Percentiles rank a stretch among this genome's conserved stretches.
Evolutionary conservation across 2,113 vertebrate genomes (phyloP).

Genomic region (Festucalex cinctus): DNA sequence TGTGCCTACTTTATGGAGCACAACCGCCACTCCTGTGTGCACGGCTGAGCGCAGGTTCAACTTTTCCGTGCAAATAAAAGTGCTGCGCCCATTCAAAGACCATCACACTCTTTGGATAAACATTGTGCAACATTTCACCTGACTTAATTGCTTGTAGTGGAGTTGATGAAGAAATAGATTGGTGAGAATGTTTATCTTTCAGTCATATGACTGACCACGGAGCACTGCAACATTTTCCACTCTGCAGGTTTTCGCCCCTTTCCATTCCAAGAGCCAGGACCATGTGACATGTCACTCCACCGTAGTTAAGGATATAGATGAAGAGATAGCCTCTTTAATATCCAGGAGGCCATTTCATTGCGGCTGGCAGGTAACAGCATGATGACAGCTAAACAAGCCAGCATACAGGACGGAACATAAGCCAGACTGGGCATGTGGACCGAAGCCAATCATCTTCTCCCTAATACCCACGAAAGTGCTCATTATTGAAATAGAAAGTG

Average conservation of each 20-base stretch:
- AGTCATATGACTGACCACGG: constrained; percentile 49
- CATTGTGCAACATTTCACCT: constrained; percentile 65
- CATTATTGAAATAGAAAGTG: constrained; percentile 18
- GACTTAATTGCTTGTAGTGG: constrained; percentile 49
- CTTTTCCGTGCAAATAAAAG: constrained; percentile 69
- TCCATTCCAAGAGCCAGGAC: constrained; percentile 20
- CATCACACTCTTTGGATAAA: constrained; percentile 64
- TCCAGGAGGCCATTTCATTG: constrained; percentile 65
- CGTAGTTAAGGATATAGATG: constrained; percentile 63
- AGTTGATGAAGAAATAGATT: constrained; percentile 38
- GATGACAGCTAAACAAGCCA: constrained; percentile 71
- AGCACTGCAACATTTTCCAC: constrained; percentile 45
- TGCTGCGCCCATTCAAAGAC: constrained; percentile 49
- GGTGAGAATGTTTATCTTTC: constrained; percentile 44
- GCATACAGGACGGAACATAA: constrained; percentile 53
- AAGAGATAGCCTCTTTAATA: constrained; percentile 73
- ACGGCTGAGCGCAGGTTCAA: constrained; percentile 51
- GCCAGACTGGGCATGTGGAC: constrained; percentile 38
- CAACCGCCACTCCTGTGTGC: constrained; percentile 56
- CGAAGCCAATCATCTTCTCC: constrained; percentile 10
- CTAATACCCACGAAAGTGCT: constrained; percentile 26
- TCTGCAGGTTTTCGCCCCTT: constrained; percentile 36
- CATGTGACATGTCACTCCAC: constrained; percentile 60
- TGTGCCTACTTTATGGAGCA: constrained; percentile 74
- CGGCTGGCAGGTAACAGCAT: constrained; percentile 62